Evolutionary conservation across 2,113 vertebrate genomes (phyloP), one percentile per base, ranked within the genome.

Genomic region (Epinephelus lanceolatus): DNA sequence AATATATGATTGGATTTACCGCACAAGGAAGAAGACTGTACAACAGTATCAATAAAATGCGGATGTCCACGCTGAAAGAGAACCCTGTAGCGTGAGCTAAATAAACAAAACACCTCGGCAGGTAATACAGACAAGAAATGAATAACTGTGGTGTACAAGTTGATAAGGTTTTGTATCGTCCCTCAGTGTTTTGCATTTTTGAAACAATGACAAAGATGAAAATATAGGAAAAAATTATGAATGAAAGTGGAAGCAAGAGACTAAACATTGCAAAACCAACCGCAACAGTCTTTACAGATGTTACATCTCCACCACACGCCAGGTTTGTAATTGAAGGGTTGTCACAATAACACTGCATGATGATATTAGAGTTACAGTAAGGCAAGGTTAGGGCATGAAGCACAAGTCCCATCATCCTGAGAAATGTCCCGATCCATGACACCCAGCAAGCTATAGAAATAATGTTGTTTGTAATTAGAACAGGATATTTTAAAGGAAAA

Each of bases 1-100:
- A 68, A 59, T 68, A 59, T 49, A 77, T 77, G 40, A 77, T 17
- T 47, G 62, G 63, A 57, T 77, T 77, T 49, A 77, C 52, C 47
- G 52, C 75, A 67, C 37, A 33, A 67, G 75, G 75, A 57, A 67
- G 0, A 77, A 77, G 62, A 57, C 75, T 68, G 40, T 77, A 68
- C 25, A 57, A 23, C 25, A 77, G 47, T 59, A 68, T 49, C 40
- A 77, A 49, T 67, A 68, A 57, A 27, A 76, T n/a, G 7, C 33
- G 33, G 4, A 76, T 30, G 1, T 76, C 73, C 10, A 55, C 19
- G 27, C 61, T 65, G 37, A 76, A 65, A 65, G 61, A 55, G 23
- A 42, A 76, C 55, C 49, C 60, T 3, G 6, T 12, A 27, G 33
- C 6, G 55, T 65, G 0, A 27, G 61, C 49, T 9, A 65, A 2